Evolutionary conservation across 2,113 vertebrate species (phyloP).

Genomic region (Coptodon bakossiorum): DNA sequence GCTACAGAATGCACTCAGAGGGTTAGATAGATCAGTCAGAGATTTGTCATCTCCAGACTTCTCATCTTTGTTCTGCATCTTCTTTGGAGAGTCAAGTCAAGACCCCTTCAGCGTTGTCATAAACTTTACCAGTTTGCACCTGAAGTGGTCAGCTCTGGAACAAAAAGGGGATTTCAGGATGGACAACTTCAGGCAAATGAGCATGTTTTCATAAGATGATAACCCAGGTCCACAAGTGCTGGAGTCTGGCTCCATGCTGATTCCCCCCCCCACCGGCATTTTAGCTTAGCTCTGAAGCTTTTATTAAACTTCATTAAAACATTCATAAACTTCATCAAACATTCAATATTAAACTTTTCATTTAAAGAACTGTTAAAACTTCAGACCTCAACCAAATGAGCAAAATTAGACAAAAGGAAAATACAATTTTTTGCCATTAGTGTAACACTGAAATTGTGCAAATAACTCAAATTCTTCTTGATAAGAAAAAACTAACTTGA

Average conservation of each 20-base stretch:
- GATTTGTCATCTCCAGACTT: neutral
- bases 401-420: neutral
- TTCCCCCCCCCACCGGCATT: rapidly evolving
- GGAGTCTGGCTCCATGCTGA: neutral
- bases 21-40: neutral
- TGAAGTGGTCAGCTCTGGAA: neutral
- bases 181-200: neutral
- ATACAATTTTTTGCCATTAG: neutral
- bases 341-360: neutral
- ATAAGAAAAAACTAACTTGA: neutral
- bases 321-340: neutral
- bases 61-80: neutral
- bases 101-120: neutral
- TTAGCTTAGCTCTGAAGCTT: neutral
- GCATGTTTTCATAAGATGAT: neutral
- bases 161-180: neutral
- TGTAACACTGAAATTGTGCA: neutral
- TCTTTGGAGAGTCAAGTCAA: neutral
- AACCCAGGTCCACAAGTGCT: neutral
- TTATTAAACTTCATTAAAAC: neutral
- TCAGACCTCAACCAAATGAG: neutral
- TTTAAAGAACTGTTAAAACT: neutral
- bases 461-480: neutral
- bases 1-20: constrained; percentile 45
- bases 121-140: neutral